These are phyloP conservation scores for Pithecia hirsuta DNA, from an alignment of 2,797 vertebrate genomes.

Conservation along the genomic window DNA sequence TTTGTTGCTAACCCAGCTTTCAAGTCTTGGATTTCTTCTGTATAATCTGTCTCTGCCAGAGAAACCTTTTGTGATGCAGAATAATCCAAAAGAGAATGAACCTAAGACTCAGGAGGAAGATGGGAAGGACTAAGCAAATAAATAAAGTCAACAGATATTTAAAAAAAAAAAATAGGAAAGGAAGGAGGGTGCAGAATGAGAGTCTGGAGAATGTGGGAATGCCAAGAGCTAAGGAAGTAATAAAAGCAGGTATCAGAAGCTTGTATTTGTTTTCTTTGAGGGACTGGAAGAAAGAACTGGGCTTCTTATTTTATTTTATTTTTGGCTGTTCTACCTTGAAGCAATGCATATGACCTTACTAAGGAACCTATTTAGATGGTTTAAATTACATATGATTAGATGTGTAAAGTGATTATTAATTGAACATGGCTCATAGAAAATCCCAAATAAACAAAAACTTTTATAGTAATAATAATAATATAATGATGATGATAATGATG, in stretches of 20 bases:
- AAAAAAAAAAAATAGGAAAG: neutral
- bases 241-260: neutral
- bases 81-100: neutral
- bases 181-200: neutral
- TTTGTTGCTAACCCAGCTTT: neutral
- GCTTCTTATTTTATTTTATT: neutral
- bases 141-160: neutral
- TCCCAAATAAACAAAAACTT: neutral
- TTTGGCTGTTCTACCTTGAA: neutral
- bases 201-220: neutral
- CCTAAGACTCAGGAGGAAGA: neutral
- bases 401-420: neutral
- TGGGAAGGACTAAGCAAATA: neutral
- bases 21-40: neutral
- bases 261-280: neutral
- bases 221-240: neutral
- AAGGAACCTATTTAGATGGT: neutral
- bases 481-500: neutral
- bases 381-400: neutral
- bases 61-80: neutral
- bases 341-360: neutral
- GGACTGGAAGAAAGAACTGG: neutral
- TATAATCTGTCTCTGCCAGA: neutral
- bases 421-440: neutral
- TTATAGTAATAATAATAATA: conserved; percentile 4